Base-by-base conservation (phyloP, 2,113 vertebrate genomes). In the Hyperoodon ampullatus region DNA sequence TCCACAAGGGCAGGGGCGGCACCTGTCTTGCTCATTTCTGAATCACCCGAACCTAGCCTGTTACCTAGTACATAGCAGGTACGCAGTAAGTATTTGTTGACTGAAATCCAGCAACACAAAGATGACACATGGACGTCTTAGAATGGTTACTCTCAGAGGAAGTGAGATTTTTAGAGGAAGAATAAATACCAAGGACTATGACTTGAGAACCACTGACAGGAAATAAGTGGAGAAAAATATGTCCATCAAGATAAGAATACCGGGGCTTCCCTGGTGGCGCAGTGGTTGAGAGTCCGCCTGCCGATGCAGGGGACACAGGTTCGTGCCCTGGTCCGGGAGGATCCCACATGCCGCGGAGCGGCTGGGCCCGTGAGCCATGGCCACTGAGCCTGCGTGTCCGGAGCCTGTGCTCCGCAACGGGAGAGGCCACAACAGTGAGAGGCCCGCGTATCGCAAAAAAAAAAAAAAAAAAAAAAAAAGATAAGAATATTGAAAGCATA, bases 161-260 rank as follows among this genome's bases (percentile, higher is more conserved):
- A 88, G 44, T 78, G 30, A 96, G 47, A 75, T 39, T 77, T 60
- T 68, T 15, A 86, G 28, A 92, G 58, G 30, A 87, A 50, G 44
- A 96, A 88, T 81, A 94, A 94, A 95, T 61, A 85, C 33, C 42
- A 91, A 88, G 55, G 11, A n/a, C 42, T 63, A 78, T 78, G 58
- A 92, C 88, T 92, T 96, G 58, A 96, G 74, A 95, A 95, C 39
- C 30, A 95, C 63, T 66, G 90, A 96, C 5, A 96, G 66, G 66
- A 97, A 88, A 11, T 83, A 95, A 96, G 39, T 60, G 55, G 39
- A 93, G 42, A 86, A 86, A 95, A 95, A 88, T 47, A 65, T 24
- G n/a, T 74, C 42, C 16, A 70, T 95, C 84, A 96, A 92, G 83
- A 96, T 61, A 93, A 93, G 77, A 93, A 93, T 71, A 81, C 6